phyloP scores from a whole-genome alignment of 2,888 invertebrate species.

The Tribolium freemani region DNA sequence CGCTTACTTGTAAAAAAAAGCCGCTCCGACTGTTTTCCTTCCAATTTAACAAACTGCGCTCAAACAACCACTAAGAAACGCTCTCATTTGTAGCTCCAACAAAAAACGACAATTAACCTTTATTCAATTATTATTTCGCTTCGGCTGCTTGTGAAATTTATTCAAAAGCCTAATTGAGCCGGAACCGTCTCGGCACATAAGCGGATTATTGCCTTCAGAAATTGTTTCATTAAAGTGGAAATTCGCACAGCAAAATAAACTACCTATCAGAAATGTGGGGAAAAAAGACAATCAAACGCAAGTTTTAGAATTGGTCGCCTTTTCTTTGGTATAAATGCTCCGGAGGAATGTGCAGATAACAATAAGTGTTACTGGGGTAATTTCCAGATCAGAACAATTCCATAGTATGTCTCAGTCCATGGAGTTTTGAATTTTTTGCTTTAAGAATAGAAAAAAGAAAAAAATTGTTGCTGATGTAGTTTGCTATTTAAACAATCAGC shows the following conservation, averaged over 20 bases:
- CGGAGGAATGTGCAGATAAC: too few species aligned
- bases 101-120: conserved; percentile 1
- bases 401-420: too few species aligned
- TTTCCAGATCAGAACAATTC: too few species aligned
- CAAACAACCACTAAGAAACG: neutral
- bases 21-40: conserved; percentile 1
- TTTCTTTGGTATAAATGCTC: conserved; percentile 13
- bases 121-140: conserved; percentile 10
- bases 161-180: conserved; percentile 17
- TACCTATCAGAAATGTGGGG: neutral
- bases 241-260: neutral
- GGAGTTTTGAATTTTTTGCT: too few species aligned
- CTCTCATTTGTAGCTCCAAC: neutral
- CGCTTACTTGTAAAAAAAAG: neutral
- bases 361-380: too few species aligned
- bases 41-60: conserved; percentile 9
- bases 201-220: conserved; percentile 26
- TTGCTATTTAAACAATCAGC: too few species aligned
- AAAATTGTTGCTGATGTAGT: too few species aligned
- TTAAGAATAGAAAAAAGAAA: too few species aligned
- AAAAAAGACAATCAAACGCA: conserved; percentile 5
- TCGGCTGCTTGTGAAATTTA: conserved; percentile 15
- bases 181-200: conserved; percentile 15
- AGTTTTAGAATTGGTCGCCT: neutral
- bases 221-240: conserved; percentile 25